These are phyloP conservation scores for Rhea americana DNA, from an alignment of 2,113 vertebrate species.

Conservation along the genomic window DNA sequence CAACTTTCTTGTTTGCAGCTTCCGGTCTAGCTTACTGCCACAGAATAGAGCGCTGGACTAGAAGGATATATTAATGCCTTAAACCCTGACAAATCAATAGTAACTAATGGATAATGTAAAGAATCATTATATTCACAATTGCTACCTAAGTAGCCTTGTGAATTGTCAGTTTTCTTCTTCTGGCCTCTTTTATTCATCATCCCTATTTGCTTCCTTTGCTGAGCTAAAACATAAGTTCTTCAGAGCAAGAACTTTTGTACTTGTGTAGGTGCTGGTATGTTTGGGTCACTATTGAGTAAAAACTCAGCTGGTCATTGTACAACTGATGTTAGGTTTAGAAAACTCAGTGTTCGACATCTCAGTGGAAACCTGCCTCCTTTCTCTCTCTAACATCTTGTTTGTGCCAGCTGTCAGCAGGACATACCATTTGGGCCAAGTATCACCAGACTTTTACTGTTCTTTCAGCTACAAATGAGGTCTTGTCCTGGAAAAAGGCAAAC, in stretches of 20 bases:
- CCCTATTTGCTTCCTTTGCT: neutral
- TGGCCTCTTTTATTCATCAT: neutral
- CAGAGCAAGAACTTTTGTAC: neutral
- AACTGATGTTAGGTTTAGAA: neutral
- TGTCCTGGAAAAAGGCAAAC: constrained; percentile 28
- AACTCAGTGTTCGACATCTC: neutral
- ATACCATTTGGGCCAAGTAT: neutral
- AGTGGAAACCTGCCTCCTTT: constrained; percentile 24
- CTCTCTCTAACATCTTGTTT: constrained; percentile 28
- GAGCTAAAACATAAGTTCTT: neutral
- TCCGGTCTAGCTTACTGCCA: neutral
- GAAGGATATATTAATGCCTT: neutral
- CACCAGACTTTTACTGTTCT: constrained; percentile 52
- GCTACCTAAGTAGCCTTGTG: neutral
- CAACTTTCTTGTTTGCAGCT: neutral
- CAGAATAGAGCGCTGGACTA: neutral
- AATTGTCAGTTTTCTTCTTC: neutral
- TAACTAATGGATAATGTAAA: neutral
- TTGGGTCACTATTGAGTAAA: neutral
- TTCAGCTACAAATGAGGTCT: constrained; percentile 41
- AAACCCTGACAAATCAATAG: neutral
- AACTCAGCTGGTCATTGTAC: neutral
- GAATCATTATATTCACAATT: neutral
- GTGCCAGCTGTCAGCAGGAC: constrained; percentile 37
- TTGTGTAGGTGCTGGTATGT: rapidly evolving